These are phyloP conservation scores for Montipora cactus DNA, from an alignment of 64 coral and sea anemone genomes.

Conservation along the genomic window DNA sequence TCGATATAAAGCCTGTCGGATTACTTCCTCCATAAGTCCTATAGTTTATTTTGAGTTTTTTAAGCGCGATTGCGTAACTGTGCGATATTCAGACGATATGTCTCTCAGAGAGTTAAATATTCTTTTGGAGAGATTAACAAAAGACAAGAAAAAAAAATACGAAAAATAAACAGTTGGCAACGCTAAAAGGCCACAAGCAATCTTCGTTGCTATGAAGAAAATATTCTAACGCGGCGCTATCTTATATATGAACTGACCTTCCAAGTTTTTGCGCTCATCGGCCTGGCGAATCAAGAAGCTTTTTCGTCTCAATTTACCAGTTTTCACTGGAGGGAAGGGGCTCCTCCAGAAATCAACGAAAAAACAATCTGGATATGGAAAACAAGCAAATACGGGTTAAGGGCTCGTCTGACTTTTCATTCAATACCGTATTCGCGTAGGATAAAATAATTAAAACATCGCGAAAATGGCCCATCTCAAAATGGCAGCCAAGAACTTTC, in stretches of 20 bases:
- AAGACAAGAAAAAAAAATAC: not conserved
- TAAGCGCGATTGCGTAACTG: not conserved
- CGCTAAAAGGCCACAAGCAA: not conserved
- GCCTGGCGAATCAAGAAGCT: not conserved
- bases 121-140: not conserved
- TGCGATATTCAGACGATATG: not conserved
- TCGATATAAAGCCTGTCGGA: no score
- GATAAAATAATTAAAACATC: not conserved
- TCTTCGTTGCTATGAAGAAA: not conserved
- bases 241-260: conserved; percentile 3
- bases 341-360: not conserved
- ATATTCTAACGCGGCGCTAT: not conserved
- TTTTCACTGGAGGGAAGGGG: no score
- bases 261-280: conserved; percentile 33
- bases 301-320: not conserved
- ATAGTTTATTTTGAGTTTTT: not conserved
- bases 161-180: not conserved
- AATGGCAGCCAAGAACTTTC: not conserved
- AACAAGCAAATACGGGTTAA: not conserved
- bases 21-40: no score
- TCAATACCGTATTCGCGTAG: not conserved
- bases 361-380: not conserved
- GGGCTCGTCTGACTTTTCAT: not conserved
- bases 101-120: not conserved
- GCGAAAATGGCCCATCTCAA: not conserved